Percentiles rank a stretch among this genome's conserved stretches.
phyloP scores from a whole-genome alignment of 2,888 invertebrate species.

The Toxonevra muliebris region DNA sequence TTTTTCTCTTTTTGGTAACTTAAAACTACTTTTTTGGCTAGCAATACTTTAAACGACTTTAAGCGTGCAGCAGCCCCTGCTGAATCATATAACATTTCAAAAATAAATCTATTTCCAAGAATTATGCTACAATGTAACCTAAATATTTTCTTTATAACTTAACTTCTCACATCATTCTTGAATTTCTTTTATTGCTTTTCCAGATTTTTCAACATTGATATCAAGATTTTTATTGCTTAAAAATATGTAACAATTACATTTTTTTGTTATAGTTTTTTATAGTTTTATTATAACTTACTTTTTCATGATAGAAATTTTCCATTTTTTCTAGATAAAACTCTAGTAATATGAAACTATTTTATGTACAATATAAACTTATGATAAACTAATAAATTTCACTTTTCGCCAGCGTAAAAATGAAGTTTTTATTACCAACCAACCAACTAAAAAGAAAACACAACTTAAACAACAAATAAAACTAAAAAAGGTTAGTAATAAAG shows the following conservation, averaged over 20 bases:
- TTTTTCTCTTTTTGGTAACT: too few species aligned
- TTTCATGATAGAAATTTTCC: background rate
- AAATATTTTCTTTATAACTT: too few species aligned
- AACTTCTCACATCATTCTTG: background rate
- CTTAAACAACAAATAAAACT: background rate
- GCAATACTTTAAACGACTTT: too few species aligned
- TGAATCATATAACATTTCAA: too few species aligned
- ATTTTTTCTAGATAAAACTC: background rate
- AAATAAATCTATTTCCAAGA: too few species aligned
- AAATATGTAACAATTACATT: conserved; percentile 17
- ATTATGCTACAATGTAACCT: too few species aligned
- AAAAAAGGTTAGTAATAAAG: too few species aligned
- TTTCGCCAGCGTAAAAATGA: conserved; percentile 12
- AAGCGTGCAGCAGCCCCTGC: too few species aligned
- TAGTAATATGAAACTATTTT: conserved; percentile 11
- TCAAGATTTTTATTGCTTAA: background rate
- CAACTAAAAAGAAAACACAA: background rate
- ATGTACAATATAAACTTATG: background rate
- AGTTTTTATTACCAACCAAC: background rate
- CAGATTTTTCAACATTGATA: background rate
- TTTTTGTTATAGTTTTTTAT: background rate
- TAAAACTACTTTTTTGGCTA: too few species aligned
- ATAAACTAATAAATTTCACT: conserved; percentile 27
- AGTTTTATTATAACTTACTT: background rate
- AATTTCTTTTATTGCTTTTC: background rate